These are phyloP conservation scores for Drosophila setosimentum DNA, from an alignment of 2,888 invertebrate species.

Conservation along the genomic window DNA sequence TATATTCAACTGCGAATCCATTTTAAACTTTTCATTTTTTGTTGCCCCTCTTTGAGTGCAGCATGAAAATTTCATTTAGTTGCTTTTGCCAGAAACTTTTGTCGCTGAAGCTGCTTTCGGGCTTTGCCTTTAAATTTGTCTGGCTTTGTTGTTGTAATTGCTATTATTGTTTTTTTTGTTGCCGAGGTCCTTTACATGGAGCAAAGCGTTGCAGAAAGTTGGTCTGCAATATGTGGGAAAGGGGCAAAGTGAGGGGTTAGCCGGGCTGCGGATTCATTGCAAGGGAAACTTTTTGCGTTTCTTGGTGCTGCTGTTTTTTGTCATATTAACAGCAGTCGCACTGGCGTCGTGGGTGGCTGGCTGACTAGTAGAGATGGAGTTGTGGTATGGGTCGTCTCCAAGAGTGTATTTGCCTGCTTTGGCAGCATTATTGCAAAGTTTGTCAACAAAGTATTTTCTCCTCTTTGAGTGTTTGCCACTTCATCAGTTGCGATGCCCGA, in stretches of 20 bases:
- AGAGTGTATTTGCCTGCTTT: constrained; percentile 64
- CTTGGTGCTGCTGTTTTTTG: constrained; percentile 65
- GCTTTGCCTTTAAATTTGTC: constrained; percentile 71
- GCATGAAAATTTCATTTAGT: constrained; percentile 81
- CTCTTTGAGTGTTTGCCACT: constrained; percentile 44
- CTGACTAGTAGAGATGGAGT: neutral
- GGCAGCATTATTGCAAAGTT: constrained; percentile 32
- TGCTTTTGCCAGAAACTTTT: constrained; percentile 64
- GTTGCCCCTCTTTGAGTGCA: constrained; percentile 35
- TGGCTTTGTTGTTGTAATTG: constrained; percentile 67
- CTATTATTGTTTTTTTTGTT: constrained; percentile 22
- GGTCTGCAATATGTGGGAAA: constrained; percentile 63
- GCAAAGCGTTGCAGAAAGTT: constrained; percentile 78
- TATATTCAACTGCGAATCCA: constrained; percentile 30
- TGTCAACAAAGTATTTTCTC: constrained; percentile 47
- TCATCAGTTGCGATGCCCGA: constrained; percentile 40
- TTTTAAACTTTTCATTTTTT: constrained; percentile 37
- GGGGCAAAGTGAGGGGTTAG: neutral
- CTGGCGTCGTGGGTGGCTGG: constrained; percentile 28
- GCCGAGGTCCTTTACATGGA: constrained; percentile 52
- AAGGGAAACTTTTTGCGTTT: constrained; percentile 66
- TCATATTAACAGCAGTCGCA: constrained; percentile 75
- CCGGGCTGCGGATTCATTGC: constrained; percentile 22
- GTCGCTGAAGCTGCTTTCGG: constrained; percentile 53
- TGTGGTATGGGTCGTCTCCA: constrained; percentile 29